Evolutionary conservation across 23 tunicate genomes (phyloP), one percentile per base, ranked within the genome.

Genomic region (Ciona savignyi): DNA sequence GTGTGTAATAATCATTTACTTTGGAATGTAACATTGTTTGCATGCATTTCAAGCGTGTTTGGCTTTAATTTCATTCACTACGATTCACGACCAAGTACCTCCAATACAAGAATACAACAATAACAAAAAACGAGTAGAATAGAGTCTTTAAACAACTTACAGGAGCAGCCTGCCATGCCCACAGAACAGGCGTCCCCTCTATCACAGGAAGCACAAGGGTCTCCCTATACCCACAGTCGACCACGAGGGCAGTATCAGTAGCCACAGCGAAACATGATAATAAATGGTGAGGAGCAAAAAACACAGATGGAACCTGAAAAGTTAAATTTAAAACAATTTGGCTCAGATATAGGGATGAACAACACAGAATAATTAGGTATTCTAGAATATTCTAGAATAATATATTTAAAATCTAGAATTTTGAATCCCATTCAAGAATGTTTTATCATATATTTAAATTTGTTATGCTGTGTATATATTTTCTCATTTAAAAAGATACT

Each of bases 131-230:
- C 15, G 15, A 49, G 20, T 49, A 49, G 61, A 49, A 11, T 11
- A 65, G 20, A 6, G 21, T 24, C 69, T 65, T 65, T 65, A 19
- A 15, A 68, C 48, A 22, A 70, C 83, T 71, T 60, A 91, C 97
- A 2, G 91, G 83, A 27, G 91, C 97, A 67, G 97, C 60, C 15
- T 84, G 91, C 91, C 91, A 91, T 1, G 83, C 91, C 97, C 97
- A 91, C 21, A 91, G 20, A 0, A 80, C 11, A 23, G 97, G 91
- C 3, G 91, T 91, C 4, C 86, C 84, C 56, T 91, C 91, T 56
- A 91, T 64, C 19, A 91, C 89, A 34, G 97, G 97, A 23, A 85
- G 22, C 33, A 72, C 90, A 4, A 73, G 24, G 11, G 86, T 74
- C 74, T 91, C 97, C 22, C 66, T 33, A 42, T 85, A 83, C 0